These are phyloP conservation scores for Copsychus sechellarum DNA, from an alignment of 2,113 vertebrate genomes.

Conservation along the genomic window DNA sequence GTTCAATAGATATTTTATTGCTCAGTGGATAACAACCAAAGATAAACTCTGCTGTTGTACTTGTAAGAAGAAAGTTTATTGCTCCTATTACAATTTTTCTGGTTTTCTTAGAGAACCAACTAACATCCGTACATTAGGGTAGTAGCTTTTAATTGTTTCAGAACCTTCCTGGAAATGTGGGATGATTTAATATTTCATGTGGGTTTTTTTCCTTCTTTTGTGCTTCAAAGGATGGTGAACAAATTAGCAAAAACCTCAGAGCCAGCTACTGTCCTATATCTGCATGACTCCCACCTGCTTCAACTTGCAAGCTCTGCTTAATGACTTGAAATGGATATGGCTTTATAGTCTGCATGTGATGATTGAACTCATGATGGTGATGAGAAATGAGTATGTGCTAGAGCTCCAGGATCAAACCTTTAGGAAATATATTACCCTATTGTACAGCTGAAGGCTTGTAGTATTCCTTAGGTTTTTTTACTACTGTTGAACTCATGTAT, in stretches of 20 bases:
- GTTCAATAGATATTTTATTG: neutral
- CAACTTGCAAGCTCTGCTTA: neutral
- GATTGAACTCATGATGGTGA: neutral
- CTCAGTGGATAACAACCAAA: neutral
- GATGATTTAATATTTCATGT: conserved; percentile 3
- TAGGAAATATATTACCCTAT: neutral
- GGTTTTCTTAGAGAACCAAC: neutral
- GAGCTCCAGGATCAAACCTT: neutral
- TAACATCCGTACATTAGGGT: neutral
- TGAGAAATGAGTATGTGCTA: neutral
- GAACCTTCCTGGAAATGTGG: neutral
- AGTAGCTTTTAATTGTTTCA: conserved; percentile 1
- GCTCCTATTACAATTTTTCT: neutral
- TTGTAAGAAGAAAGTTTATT: neutral
- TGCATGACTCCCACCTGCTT: neutral
- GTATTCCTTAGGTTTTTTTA: neutral
- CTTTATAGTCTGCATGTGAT: neutral
- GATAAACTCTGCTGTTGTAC: neutral
- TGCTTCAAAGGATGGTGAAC: conserved; percentile 2
- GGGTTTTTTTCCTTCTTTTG: conserved; percentile 3
- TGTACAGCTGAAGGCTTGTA: neutral
- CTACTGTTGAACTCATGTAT: neutral
- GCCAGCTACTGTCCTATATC: neutral
- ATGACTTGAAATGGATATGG: neutral
- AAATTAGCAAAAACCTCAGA: conserved; percentile 22